These are phyloP conservation scores for Loxodonta africana DNA, from an alignment of 2,113 vertebrate species.

Conservation along the genomic window DNA sequence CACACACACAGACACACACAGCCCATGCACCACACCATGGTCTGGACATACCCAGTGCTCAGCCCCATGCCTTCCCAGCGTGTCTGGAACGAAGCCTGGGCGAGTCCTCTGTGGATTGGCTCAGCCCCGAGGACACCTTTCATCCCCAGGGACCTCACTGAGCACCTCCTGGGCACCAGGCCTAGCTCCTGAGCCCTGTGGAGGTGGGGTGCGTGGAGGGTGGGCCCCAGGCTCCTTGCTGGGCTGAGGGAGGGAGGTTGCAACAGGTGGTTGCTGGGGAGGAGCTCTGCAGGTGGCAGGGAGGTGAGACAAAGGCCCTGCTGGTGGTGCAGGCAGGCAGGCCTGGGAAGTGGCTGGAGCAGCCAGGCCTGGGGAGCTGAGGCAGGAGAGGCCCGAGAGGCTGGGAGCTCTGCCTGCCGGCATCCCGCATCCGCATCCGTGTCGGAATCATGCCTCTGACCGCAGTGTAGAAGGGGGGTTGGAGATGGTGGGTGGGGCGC, in stretches of 20 bases:
- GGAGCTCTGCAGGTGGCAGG: background rate
- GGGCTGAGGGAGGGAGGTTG: background rate
- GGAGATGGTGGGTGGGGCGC: background rate
- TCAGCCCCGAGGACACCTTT: background rate
- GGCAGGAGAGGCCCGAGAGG: too few species aligned
- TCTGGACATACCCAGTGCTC: too few species aligned
- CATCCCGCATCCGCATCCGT: too few species aligned
- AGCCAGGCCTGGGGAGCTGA: background rate
- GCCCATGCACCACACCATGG: background rate
- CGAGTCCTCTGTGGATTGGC: too few species aligned
- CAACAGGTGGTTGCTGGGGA: background rate
- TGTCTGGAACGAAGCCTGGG: background rate
- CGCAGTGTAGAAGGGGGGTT: background rate
- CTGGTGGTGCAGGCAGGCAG: background rate
- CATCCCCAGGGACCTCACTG: background rate
- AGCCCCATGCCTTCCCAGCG: background rate
- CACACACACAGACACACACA: background rate
- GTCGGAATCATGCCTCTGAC: background rate
- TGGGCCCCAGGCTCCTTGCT: background rate
- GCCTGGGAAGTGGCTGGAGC: too few species aligned
- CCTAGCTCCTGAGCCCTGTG: too few species aligned
- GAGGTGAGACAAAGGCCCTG: background rate
- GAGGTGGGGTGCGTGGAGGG: too few species aligned
- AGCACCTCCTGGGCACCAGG: background rate
- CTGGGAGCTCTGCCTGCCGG: background rate